Evolutionary conservation across 2,888 invertebrate genomes (phyloP).

Genomic region (Leptopterna dolabrata): DNA sequence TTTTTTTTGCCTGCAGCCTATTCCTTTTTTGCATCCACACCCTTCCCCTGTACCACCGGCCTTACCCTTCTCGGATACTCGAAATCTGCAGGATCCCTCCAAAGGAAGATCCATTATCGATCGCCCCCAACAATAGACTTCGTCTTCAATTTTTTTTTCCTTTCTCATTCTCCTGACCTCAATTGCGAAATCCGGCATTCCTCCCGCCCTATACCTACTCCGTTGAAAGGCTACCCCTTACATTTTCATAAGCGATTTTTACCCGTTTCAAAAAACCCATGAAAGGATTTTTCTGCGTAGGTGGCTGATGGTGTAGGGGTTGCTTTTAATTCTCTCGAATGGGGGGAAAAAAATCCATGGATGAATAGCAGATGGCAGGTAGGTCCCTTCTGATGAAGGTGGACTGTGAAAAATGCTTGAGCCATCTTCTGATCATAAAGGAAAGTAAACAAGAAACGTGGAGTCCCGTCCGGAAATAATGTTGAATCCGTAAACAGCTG

Average conservation of each 20-base stretch:
- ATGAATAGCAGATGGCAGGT: constrained; percentile 8
- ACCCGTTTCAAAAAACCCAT: neutral
- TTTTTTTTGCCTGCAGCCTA: neutral
- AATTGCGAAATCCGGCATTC: neutral
- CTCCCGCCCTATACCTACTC: neutral
- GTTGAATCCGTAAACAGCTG: too few species aligned
- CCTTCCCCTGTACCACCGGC: neutral
- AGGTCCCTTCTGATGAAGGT: neutral
- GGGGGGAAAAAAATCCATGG: neutral
- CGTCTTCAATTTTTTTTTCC: neutral
- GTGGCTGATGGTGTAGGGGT: neutral
- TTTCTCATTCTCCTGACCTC: neutral
- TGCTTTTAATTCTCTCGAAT: neutral
- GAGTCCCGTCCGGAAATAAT: too few species aligned
- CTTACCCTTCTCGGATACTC: neutral
- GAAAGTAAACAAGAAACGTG: neutral
- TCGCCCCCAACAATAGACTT: neutral
- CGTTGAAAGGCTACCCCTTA: neutral
- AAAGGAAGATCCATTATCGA: neutral
- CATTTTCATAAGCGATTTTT: neutral
- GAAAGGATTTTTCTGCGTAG: constrained; percentile 6
- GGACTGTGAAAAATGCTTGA: neutral
- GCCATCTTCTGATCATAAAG: neutral
- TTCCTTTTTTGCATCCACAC: neutral
- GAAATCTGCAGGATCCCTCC: neutral